Evolutionary conservation across 2,888 invertebrate genomes (phyloP).

Genomic region (Diploptera punctata): DNA sequence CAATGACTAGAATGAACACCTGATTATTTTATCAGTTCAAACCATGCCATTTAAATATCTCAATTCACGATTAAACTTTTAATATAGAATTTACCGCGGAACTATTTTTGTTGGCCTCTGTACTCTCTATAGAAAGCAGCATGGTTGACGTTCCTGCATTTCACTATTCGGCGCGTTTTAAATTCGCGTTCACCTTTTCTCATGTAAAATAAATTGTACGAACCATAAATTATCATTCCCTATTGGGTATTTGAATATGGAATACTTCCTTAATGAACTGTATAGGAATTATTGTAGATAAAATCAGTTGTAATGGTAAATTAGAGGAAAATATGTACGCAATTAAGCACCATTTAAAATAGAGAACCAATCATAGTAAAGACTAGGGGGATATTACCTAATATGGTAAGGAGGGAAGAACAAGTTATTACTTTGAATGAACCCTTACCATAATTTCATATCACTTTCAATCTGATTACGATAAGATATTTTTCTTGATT

Average conservation of each 20-base stretch:
- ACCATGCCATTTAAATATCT: not conserved
- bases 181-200: constrained; percentile 10
- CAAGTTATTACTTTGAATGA: constrained; percentile 27
- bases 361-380: constrained; percentile 53
- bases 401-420: constrained; percentile 51
- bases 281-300: not conserved
- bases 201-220: not conserved
- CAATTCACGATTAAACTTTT: not conserved
- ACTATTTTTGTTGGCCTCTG: constrained; percentile 32
- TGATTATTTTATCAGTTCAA: not conserved
- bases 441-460: not conserved
- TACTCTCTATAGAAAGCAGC: not conserved
- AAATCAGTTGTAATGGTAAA: not conserved
- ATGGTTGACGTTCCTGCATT: constrained; percentile 13
- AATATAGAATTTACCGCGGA: not conserved
- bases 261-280: not conserved
- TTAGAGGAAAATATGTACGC: not conserved
- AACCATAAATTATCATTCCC: not conserved
- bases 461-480: not conserved
- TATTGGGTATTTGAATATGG: too few relatives aligned
- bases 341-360: constrained; percentile 16
- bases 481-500: not conserved
- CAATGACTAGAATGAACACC: not conserved
- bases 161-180: constrained; percentile 14
- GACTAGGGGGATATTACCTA: constrained; percentile 59